A percentile compares a stretch with the other conserved stretches of the same genome.
These are phyloP conservation scores for Gymnothorax reevesii DNA, from an alignment of 2,797 vertebrate species.

Conservation along the genomic window DNA sequence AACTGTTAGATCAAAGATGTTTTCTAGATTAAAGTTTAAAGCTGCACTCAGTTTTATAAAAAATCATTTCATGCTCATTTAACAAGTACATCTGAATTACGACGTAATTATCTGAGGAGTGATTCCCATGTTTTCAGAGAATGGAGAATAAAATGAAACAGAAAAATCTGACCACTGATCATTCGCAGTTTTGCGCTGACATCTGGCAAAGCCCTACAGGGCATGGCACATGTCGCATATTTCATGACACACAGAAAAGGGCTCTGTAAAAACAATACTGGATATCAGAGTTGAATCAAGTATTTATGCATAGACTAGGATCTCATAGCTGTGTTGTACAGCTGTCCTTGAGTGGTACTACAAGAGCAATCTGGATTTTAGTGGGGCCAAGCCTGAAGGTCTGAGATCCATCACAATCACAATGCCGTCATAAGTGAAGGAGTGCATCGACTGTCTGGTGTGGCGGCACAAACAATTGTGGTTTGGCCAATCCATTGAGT, in stretches of 20 bases:
- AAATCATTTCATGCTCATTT: constrained; percentile 21
- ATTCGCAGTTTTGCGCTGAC: constrained; percentile 28
- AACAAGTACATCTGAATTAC: constrained; percentile 3
- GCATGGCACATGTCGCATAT: constrained; percentile 33
- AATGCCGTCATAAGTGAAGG: constrained; percentile 35
- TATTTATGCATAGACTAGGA: constrained; percentile 11
- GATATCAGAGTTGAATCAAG: constrained; percentile 19
- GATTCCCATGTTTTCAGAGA: background rate
- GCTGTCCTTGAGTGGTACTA: constrained; percentile 5
- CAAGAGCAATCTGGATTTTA: background rate
- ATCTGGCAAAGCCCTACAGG: constrained; percentile 44
- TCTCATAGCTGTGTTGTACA: constrained; percentile 5
- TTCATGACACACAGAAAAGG: constrained; percentile 16
- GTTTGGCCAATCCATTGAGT: constrained; percentile 37
- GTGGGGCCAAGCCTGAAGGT: background rate
- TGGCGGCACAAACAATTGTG: constrained; percentile 38
- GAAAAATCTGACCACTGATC: constrained; percentile 25
- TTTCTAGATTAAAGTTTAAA: background rate
- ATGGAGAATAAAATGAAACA: background rate
- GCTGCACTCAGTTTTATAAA: background rate
- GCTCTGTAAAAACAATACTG: constrained; percentile 7
- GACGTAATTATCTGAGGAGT: background rate
- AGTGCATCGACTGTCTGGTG: constrained; percentile 43
- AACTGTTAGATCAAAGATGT: constrained; percentile 3
- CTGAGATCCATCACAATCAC: constrained; percentile 18